A percentile compares a stretch with the other conserved stretches of the same genome.
phyloP scores from a whole-genome alignment of 2,888 invertebrate species.

The Papilio gigon region DNA sequence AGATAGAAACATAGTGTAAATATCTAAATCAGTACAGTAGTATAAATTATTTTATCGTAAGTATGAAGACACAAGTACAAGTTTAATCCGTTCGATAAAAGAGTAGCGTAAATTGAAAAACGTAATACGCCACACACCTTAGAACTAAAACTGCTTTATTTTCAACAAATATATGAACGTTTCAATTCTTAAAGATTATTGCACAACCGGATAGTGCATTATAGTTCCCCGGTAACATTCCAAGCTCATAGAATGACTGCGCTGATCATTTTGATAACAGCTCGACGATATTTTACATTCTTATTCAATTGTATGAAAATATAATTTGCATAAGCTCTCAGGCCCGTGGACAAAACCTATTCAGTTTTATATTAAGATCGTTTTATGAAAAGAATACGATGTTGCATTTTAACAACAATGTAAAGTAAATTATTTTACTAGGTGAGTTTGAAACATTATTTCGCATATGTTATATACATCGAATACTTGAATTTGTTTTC shows the following conservation, averaged over 20 bases:
- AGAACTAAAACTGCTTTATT: background rate
- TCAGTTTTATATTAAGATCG: conserved; percentile 6
- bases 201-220: conserved; percentile 11
- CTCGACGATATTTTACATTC: conserved; percentile 33
- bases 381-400: conserved; percentile 5
- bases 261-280: conserved; percentile 40
- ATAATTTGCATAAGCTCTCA: conserved; percentile 34
- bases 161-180: background rate
- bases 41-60: background rate
- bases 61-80: background rate
- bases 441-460: background rate
- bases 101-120: background rate
- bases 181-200: background rate
- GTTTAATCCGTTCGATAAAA: background rate
- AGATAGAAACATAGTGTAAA: too few relatives aligned
- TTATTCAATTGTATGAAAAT: conserved; percentile 36
- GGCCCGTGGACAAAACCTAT: conserved; percentile 23
- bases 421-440: background rate
- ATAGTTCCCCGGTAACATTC: conserved; percentile 11
- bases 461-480: background rate
- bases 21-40: background rate
- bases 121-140: background rate
- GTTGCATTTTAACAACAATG: conserved; percentile 10
- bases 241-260: conserved; percentile 25
- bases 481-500: background rate